Evolutionary conservation across 2,113 vertebrate species (phyloP).

Genomic region (Nestor notabilis): DNA sequence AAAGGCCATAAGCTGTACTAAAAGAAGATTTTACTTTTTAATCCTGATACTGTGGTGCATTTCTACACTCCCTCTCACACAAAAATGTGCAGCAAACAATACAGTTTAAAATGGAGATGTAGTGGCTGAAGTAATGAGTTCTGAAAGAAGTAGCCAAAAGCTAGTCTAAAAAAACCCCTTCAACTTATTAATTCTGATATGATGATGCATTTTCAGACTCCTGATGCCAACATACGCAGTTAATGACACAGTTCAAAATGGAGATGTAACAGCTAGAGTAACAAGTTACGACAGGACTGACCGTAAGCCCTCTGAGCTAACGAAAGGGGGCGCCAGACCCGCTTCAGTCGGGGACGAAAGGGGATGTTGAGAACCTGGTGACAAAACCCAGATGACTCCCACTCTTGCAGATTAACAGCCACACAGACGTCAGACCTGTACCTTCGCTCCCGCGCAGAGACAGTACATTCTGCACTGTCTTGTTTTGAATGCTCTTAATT

Average conservation of each 20-base stretch:
- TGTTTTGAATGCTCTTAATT: background rate
- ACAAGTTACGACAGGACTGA: background rate
- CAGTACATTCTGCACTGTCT: background rate
- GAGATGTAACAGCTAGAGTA: background rate
- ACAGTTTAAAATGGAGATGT: background rate
- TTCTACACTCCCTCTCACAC: background rate
- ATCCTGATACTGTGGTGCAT: background rate
- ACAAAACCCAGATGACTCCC: background rate
- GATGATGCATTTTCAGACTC: background rate
- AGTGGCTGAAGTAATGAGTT: background rate
- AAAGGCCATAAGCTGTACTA: background rate
- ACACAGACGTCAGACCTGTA: background rate
- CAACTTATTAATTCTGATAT: background rate
- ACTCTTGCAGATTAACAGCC: background rate
- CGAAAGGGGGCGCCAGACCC: background rate
- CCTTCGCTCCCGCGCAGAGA: accelerated
- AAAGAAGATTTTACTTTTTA: background rate
- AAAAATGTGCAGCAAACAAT: background rate
- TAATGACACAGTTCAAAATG: background rate
- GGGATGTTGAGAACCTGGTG: background rate
- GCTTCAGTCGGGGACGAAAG: background rate
- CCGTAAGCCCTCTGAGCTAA: background rate
- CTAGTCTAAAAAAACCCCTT: background rate
- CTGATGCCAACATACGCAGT: background rate
- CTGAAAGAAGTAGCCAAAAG: background rate